These are phyloP conservation scores for Rhyzopertha dominica DNA, from an alignment of 1,140 invertebrate species.

Conservation along the genomic window DNA sequence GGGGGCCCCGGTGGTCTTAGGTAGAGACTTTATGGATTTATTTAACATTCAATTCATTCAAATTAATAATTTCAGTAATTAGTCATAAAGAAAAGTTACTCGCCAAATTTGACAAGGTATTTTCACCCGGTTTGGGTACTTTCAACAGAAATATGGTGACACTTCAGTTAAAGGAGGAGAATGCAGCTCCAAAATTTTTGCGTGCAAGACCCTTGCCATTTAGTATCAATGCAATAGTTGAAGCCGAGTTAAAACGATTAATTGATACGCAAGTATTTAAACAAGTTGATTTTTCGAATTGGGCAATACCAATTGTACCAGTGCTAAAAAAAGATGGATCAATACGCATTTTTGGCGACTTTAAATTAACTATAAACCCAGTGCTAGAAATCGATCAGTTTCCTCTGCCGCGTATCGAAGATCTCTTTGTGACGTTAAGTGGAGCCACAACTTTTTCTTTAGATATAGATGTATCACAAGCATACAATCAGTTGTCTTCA, in stretches of 20 bases:
- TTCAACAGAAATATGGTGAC: constrained; percentile 9
- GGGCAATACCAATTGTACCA: constrained; percentile 23
- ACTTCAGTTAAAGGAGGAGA: constrained; percentile 8
- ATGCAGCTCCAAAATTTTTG: constrained; percentile 31
- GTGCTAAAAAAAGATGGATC: constrained; percentile 35
- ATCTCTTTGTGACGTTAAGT: constrained; percentile 32
- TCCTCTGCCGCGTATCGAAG: constrained; percentile 37
- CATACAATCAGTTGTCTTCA: too few species aligned
- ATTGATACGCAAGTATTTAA: constrained; percentile 18
- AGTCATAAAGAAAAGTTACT: too few species aligned
- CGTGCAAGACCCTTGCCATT: constrained; percentile 30
- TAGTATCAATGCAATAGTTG: constrained; percentile 26
- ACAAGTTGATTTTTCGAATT: constrained; percentile 19
- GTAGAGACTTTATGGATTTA: constrained; percentile 1
- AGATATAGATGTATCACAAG: constrained; percentile 25
- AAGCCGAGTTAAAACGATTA: constrained; percentile 25
- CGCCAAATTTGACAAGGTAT: too few species aligned
- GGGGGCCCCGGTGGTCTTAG: not conserved
- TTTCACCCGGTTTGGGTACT: too few species aligned
- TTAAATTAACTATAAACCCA: constrained; percentile 44
- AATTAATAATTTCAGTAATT: too few species aligned
- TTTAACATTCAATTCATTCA: not conserved
- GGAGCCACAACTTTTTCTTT: constrained; percentile 31
- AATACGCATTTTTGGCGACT: constrained; percentile 16
- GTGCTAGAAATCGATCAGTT: constrained; percentile 31